Base-by-base conservation (phyloP, 2,888 invertebrate species). In the Sarcophaga rosellei region DNA sequence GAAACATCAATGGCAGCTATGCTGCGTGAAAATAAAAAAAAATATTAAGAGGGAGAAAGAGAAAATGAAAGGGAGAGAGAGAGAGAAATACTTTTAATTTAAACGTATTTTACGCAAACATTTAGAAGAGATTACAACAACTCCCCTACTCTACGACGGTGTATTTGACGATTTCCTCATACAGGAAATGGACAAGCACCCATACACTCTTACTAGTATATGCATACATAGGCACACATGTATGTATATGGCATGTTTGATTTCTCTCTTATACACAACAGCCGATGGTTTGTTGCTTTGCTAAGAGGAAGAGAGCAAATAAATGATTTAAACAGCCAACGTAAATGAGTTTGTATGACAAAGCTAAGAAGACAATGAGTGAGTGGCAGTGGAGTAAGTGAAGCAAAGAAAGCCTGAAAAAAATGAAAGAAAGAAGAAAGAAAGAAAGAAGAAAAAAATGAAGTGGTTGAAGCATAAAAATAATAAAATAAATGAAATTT, bases 401-500 rank as follows among this genome's bases (percentile, higher is more conserved):
- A 8, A 1, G 35, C 8, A 35, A 35, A 35, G 35, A 35, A 35
- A 35, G 8, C 35, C 8, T n/a, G 35, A 35, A 35, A 35, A 35
- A 1, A 35, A 35, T 35, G 35, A 35, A 8, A 35, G 8, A 35
- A 35, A 1, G 10, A 35, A 35, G 35, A 35, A 2, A 8, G 35
- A 8, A 35, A 35, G 8, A 35, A 35, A 35, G n/a, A n/a, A n/a
- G 8, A 8, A 10, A 35, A 5, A 10, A 35, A 35, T 35, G 35
- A 35, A 35, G 35, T 35, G 35, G 35, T 35, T 35, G 35, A 35
- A 35, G 61, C 66, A 74, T 59, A 23, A 69, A 61, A 35, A 65
- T 62, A 74, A 65, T 21, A 81, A 85, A 83, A 74, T 62, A 83
- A 83, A 74, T 69, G 47, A 85, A 82, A 79, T 75, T 82, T 82